Evolutionary conservation across 2,113 vertebrate genomes (phyloP).

Genomic region (Pollimyrus isidori): DNA sequence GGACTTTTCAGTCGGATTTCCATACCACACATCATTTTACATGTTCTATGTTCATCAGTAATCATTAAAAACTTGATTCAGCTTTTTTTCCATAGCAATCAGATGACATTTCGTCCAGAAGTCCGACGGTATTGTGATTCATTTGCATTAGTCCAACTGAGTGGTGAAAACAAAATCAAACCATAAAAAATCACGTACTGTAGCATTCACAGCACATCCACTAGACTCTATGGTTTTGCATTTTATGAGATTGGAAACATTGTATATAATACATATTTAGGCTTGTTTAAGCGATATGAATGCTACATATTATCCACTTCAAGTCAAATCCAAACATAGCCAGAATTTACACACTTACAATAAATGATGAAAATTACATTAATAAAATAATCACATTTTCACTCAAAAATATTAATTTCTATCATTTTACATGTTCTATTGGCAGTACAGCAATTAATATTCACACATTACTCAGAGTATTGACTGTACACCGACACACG

Average conservation of each 20-base stretch:
- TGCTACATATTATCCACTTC: conserved; percentile 13
- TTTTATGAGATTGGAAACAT: not conserved
- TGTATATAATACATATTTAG: conserved; percentile 6
- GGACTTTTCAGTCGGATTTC: not conserved
- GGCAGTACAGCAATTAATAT: conserved; percentile 14
- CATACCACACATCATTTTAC: not conserved
- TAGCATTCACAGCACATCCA: not conserved
- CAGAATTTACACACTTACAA: not conserved
- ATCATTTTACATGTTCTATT: conserved; percentile 13
- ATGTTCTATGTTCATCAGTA: not conserved
- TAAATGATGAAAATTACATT: not conserved
- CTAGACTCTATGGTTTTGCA: not conserved
- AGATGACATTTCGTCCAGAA: not conserved
- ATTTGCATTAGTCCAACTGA: not conserved
- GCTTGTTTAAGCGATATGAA: conserved; percentile 8
- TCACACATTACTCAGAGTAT: conserved; percentile 10
- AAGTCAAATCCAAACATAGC: conserved; percentile 2
- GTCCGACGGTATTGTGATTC: not conserved
- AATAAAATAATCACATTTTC: conserved; percentile 10
- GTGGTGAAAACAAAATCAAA: not conserved
- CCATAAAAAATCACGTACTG: not conserved
- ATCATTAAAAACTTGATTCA: not conserved
- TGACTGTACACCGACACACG: conserved; percentile 11
- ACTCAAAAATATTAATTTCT: conserved; percentile 8
- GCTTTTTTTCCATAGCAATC: not conserved